Evolutionary conservation across 1,140 invertebrate genomes (phyloP).

Genomic region (Zaprionus inermis): DNA sequence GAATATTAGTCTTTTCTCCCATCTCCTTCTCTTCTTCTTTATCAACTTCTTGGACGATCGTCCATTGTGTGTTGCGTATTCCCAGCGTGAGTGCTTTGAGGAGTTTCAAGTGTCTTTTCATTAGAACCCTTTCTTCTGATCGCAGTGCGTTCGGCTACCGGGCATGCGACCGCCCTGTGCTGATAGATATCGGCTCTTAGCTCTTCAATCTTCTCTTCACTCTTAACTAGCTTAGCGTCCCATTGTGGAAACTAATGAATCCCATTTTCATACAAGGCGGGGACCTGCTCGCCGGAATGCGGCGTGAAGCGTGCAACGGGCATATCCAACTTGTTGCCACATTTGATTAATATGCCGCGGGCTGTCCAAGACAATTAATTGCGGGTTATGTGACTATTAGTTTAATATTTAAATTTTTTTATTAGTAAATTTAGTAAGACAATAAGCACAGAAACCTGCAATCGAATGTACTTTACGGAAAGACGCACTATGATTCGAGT

Average conservation of each 20-base stretch:
- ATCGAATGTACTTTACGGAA: no score
- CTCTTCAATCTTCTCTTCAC: constrained; percentile 48
- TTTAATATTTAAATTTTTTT: constrained; percentile 6
- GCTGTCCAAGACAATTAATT: constrained; percentile 11
- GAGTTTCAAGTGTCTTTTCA: constrained; percentile 58
- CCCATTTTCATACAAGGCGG: constrained; percentile 47
- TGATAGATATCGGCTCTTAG: constrained; percentile 42
- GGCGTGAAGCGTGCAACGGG: constrained; percentile 34
- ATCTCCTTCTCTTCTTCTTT: background rate
- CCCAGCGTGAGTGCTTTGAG: constrained; percentile 68
- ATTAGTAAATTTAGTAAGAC: no score
- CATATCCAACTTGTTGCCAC: constrained; percentile 29
- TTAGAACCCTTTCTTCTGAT: constrained; percentile 50
- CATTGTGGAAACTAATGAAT: constrained; percentile 72
- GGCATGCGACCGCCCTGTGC: constrained; percentile 35
- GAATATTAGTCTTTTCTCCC: constrained; percentile 14
- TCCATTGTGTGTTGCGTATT: constrained; percentile 53
- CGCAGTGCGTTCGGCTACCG: constrained; percentile 43
- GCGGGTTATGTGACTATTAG: constrained; percentile 13
- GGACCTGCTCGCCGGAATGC: constrained; percentile 20
- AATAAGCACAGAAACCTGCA: no score
- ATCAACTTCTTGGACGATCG: constrained; percentile 35
- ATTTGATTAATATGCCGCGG: constrained; percentile 34
- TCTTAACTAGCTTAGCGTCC: constrained; percentile 69
- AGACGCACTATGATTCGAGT: no score